These are phyloP conservation scores for Leptoteleia sp. DNA, from an alignment of 1,140 invertebrate species.

Conservation along the genomic window DNA sequence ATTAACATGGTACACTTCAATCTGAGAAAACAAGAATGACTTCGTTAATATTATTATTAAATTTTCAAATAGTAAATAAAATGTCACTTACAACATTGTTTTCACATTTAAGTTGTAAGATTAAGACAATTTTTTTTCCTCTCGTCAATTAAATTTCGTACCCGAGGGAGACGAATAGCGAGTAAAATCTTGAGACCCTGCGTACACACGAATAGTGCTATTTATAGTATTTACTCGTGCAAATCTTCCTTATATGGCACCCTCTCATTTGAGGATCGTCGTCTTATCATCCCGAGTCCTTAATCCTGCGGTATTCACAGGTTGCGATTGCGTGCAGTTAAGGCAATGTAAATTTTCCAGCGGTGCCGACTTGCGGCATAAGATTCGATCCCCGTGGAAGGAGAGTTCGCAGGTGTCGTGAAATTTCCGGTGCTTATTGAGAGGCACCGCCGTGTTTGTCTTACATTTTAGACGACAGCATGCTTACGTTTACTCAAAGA, in stretches of 20 bases:
- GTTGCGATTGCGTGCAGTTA: conserved; percentile 68
- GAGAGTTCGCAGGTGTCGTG: conserved; percentile 68
- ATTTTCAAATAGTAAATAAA: too few species aligned
- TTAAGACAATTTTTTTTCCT: background rate
- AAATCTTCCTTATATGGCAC: conserved; percentile 65
- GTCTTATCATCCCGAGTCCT: conserved; percentile 65
- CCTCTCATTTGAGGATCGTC: conserved; percentile 53
- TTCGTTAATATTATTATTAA: too few species aligned
- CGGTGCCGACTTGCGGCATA: conserved; percentile 61
- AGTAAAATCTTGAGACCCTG: conserved; percentile 21
- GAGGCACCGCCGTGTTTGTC: conserved; percentile 73
- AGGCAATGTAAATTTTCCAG: conserved; percentile 73
- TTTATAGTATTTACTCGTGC: conserved; percentile 68
- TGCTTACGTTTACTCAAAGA: conserved; percentile 71
- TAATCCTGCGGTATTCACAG: conserved; percentile 69
- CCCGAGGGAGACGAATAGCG: conserved; percentile 1
- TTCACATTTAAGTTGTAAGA: too few species aligned
- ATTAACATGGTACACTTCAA: too few species aligned
- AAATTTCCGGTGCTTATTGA: conserved; percentile 72
- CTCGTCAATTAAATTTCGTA: background rate
- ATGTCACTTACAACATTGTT: too few species aligned
- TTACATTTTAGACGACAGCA: conserved; percentile 73
- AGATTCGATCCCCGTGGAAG: conserved; percentile 60
- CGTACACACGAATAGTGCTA: conserved; percentile 50
- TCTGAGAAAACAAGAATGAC: too few species aligned